Percentiles rank a stretch among this genome's conserved stretches.
Conservation (phyloP, 2,888 invertebrate species). For the Gymnoscelis rufifasciata region DNA sequence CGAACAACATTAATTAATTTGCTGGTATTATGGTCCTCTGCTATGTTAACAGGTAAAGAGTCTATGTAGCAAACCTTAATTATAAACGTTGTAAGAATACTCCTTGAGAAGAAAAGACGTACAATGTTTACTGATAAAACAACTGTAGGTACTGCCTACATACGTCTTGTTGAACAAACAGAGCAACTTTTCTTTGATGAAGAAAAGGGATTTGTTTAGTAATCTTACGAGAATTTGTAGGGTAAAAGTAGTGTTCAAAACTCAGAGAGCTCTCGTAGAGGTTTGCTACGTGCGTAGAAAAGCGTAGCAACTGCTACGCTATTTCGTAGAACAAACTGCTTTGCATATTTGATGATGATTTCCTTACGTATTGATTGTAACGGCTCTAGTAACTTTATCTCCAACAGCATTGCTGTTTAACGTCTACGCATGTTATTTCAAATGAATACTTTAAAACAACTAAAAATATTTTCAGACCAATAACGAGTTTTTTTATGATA, state of each 20-base stretch:
- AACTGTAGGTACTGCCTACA: not conserved
- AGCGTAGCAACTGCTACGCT: constrained; percentile 3
- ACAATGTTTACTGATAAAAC: not conserved
- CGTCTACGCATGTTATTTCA: too few species aligned
- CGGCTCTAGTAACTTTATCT: too few species aligned
- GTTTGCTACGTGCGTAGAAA: constrained; percentile 4
- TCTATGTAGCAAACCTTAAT: constrained; percentile 16
- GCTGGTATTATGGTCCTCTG: constrained; percentile 15
- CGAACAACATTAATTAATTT: constrained; percentile 19
- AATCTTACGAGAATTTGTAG: not conserved
- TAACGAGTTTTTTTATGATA: too few species aligned
- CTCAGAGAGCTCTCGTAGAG: constrained; percentile 2
- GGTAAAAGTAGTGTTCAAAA: not conserved
- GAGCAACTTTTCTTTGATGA: not conserved
- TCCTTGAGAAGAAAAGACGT: constrained; percentile 1
- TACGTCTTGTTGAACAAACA: not conserved
- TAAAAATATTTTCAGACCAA: too few species aligned
- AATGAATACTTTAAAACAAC: too few species aligned
- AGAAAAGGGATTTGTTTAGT: not conserved
- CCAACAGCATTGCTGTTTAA: too few species aligned
- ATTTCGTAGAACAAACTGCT: not conserved
- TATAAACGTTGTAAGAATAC: constrained; percentile 6
- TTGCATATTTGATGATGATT: not conserved
- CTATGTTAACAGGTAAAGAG: constrained; percentile 18
- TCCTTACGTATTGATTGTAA: too few species aligned